Conservation (phyloP, 2,113 vertebrate species). For the Camelus bactrianus region DNA sequence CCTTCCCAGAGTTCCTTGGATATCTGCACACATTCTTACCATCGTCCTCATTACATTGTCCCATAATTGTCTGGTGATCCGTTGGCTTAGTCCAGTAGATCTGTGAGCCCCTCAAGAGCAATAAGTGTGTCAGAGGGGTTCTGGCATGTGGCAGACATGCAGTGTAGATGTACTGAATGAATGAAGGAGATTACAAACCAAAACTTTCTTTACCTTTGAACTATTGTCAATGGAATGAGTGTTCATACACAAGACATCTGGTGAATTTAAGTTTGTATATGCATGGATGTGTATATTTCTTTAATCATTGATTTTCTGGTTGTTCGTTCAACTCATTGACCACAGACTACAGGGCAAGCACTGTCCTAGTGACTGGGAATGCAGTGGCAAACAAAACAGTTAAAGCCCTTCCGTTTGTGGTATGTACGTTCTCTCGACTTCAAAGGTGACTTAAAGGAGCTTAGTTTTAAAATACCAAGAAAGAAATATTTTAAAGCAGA, state of each 20-base stretch:
- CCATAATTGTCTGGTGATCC: neutral
- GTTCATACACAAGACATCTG: neutral
- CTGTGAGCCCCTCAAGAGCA: neutral
- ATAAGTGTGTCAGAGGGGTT: neutral
- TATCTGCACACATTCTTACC: neutral
- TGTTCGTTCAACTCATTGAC: neutral
- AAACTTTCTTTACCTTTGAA: neutral
- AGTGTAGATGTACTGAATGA: neutral
- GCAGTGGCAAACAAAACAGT: neutral
- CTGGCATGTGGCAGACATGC: neutral
- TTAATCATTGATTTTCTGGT: neutral
- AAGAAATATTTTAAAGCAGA: neutral
- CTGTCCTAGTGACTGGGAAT: neutral
- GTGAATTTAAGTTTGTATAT: neutral
- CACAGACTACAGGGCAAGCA: neutral
- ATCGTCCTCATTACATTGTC: neutral
- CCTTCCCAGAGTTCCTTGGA: neutral
- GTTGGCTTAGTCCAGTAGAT: neutral
- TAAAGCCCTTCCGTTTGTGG: neutral
- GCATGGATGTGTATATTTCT: neutral
- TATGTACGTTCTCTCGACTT: neutral
- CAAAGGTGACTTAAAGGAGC: neutral
- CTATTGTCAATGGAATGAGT: neutral
- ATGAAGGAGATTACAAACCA: neutral
- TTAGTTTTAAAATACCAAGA: neutral